Percentiles rank a stretch among this genome's conserved stretches.
These are phyloP conservation scores for Anguilla obscura DNA, from an alignment of 2,797 vertebrate species.

Conservation along the genomic window DNA sequence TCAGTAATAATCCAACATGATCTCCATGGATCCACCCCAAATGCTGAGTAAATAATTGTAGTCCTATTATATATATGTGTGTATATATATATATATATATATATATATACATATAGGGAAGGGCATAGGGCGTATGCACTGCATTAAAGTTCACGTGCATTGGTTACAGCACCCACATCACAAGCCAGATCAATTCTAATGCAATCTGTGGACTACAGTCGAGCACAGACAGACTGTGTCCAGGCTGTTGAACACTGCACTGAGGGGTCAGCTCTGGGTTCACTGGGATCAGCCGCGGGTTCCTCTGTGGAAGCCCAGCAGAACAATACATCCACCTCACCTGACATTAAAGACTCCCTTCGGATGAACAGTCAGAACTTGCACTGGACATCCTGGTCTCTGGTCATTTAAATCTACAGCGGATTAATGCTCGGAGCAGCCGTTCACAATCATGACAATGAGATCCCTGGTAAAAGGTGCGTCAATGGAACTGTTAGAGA, in stretches of 20 bases:
- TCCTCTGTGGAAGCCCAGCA: neutral
- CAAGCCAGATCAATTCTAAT: neutral
- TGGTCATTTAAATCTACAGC: neutral
- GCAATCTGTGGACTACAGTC: neutral
- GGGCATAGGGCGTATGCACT: neutral
- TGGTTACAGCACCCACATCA: neutral
- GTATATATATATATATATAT: no score
- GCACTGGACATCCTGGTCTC: neutral
- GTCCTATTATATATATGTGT: no score
- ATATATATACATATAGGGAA: neutral
- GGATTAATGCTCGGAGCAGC: neutral
- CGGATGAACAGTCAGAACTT: neutral
- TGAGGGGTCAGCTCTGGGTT: neutral
- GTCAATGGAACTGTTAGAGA: neutral
- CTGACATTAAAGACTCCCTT: neutral
- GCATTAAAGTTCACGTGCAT: neutral
- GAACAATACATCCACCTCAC: neutral
- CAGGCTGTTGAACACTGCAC: neutral
- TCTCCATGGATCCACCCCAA: neutral
- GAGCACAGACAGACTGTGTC: neutral
- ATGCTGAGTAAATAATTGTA: no score
- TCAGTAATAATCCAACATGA: neutral
- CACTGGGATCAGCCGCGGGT: neutral
- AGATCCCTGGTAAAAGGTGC: neutral
- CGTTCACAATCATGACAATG: neutral